phyloP scores from a whole-genome alignment of 2,797 vertebrate species.

The Poecile montanus region DNA sequence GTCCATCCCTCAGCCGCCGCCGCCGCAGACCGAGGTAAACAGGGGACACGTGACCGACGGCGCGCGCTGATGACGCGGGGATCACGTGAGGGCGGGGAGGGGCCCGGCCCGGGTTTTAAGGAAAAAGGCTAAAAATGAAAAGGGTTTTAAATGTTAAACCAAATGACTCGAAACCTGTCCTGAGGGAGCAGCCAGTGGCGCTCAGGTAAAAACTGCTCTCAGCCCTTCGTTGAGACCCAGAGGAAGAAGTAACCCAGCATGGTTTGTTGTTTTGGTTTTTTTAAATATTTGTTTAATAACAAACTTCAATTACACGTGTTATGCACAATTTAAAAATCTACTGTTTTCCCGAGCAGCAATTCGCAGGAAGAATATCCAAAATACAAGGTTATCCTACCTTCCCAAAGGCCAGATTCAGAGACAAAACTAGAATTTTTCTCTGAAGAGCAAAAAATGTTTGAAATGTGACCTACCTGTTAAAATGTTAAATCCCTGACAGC shows the following conservation, averaged over 20 bases:
- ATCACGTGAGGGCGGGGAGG: background rate
- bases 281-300: background rate
- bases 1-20: background rate
- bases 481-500: background rate
- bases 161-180: rapidly evolving
- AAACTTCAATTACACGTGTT: rapidly evolving
- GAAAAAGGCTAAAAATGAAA: background rate
- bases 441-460: background rate
- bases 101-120: rapidly evolving
- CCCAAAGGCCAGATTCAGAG: background rate
- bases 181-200: rapidly evolving
- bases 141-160: rapidly evolving
- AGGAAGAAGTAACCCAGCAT: rapidly evolving
- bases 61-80: background rate
- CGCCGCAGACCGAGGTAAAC: background rate
- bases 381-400: no score
- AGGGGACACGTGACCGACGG: background rate
- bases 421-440: background rate
- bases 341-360: background rate
- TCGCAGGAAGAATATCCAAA: background rate
- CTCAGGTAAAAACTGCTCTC: background rate
- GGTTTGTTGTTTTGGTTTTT: no score
- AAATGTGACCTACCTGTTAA: rapidly evolving
- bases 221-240: rapidly evolving
- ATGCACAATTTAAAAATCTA: rapidly evolving